A percentile compares a stretch with the other conserved stretches of the same genome.
Evolutionary conservation across 2,888 invertebrate species (phyloP).

Genomic region (Acleris cristana): DNA sequence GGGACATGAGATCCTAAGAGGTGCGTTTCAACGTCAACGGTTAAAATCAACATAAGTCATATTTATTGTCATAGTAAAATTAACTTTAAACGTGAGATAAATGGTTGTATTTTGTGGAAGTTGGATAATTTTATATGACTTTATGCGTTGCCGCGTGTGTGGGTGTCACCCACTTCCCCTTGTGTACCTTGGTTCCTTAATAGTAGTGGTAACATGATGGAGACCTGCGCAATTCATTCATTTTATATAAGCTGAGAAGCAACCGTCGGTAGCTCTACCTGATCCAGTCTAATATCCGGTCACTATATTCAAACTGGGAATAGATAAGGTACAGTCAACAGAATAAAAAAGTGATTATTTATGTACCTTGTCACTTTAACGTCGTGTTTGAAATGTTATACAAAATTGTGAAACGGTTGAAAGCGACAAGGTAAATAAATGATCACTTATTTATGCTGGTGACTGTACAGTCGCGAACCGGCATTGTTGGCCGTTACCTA

Average conservation of each 20-base stretch:
- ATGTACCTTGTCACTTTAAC: too few species aligned
- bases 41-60: background rate
- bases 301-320: too few species aligned
- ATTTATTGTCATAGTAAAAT: background rate
- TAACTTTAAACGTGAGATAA: background rate
- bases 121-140: background rate
- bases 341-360: too few species aligned
- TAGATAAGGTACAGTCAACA: too few species aligned
- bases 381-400: too few species aligned
- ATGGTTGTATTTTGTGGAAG: background rate
- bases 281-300: too few species aligned
- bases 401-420: too few species aligned
- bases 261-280: too few species aligned
- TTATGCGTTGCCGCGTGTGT: background rate
- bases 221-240: slow-evolving; percentile 7
- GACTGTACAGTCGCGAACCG: accelerated
- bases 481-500: too few species aligned
- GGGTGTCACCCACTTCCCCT: slow-evolving; percentile 11
- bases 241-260: too few species aligned
- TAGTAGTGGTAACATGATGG: background rate
- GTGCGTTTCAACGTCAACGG: background rate
- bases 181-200: background rate
- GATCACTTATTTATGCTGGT: too few species aligned
- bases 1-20: background rate
- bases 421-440: too few species aligned